Conservation (phyloP, 2,888 invertebrate species). For the Philhelius pedissequus region DNA sequence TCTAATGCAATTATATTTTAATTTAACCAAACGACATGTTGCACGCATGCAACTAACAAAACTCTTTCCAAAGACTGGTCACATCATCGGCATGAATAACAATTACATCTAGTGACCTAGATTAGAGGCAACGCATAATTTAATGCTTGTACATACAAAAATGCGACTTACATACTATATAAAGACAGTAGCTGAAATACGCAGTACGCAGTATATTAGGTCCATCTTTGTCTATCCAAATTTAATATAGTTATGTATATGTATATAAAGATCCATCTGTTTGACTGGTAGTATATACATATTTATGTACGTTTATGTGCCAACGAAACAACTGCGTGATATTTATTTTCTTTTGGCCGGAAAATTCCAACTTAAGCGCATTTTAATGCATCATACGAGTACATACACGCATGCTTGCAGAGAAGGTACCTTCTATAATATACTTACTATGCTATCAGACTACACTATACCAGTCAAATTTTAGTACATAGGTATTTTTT, state of each 20-base stretch:
- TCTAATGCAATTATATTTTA: conserved; percentile 2
- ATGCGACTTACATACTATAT: conserved; percentile 9
- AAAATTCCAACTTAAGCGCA: conserved; percentile 37
- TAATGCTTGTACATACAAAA: conserved; percentile 29
- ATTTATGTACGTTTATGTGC: too few relatives aligned
- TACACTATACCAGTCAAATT: too few relatives aligned
- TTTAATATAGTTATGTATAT: too few relatives aligned
- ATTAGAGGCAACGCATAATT: conserved; percentile 60
- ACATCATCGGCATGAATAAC: conserved; percentile 44
- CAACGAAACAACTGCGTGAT: not conserved
- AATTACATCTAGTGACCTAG: conserved; percentile 64
- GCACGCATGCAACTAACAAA: conserved; percentile 16
- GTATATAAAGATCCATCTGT: not conserved
- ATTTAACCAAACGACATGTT: conserved; percentile 2
- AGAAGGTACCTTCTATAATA: not conserved
- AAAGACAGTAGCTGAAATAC: not conserved
- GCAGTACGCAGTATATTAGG: too few relatives aligned
- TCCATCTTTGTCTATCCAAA: conserved; percentile 12
- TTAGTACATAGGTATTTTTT: conserved; percentile 12
- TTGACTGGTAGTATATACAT: too few relatives aligned
- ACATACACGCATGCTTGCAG: not conserved
- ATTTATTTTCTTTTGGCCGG: conserved; percentile 11
- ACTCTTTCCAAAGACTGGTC: conserved; percentile 36
- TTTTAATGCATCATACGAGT: conserved; percentile 46
- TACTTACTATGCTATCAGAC: not conserved